Base-by-base conservation (phyloP, 2,113 vertebrate species). In the Ramphastos sulfuratus region DNA sequence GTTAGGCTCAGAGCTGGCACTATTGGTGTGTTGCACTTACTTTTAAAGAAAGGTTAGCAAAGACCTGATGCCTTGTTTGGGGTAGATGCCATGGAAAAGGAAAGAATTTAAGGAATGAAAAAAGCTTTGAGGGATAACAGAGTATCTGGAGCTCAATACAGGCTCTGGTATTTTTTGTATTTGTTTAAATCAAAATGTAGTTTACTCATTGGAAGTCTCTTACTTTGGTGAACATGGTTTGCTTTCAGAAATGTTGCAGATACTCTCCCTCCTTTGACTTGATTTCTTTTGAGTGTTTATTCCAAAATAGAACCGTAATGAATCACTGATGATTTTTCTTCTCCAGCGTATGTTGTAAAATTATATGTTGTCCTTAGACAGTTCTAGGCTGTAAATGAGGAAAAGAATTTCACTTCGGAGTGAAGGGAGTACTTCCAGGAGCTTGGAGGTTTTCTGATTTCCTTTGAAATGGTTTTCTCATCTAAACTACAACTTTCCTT, bases 51-150 rank as follows among this genome's bases (percentile, higher is more conserved):
- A 69, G 50, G 35, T 28, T 82, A 87, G 55, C 50, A 86, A 84
- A 88, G 69, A 65, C 3, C 8, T 25, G 33, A 11, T 85, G 54
- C 61, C 44, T 78, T 88, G 65, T 92, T 75, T 93, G 66, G 54
- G 25, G 55, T 73, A 63, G 71, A 71, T 86, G 72, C 54, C 44
- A n/a, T 7, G 20, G 83, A 48, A 92, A 82, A 81, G 19, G 69
- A 71, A 94, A 33, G 83, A 95, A 95, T 94, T 83, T 81, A 72
- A 90, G 65, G 88, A 90, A 86, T 82, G 85, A 88, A 84, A 71
- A 69, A 63, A 82, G 67, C 39, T 69, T 89, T 30, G n/a, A 55
- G 59, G 82, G 61, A n/a, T 71, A 56, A 64, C 55, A 33, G 55
- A 63, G 19, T 80, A 63, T 83, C 60, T 48, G 60, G 56, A 78